Base-by-base conservation (phyloP, 2,797 vertebrate species). In the Eulemur coronatus region DNA sequence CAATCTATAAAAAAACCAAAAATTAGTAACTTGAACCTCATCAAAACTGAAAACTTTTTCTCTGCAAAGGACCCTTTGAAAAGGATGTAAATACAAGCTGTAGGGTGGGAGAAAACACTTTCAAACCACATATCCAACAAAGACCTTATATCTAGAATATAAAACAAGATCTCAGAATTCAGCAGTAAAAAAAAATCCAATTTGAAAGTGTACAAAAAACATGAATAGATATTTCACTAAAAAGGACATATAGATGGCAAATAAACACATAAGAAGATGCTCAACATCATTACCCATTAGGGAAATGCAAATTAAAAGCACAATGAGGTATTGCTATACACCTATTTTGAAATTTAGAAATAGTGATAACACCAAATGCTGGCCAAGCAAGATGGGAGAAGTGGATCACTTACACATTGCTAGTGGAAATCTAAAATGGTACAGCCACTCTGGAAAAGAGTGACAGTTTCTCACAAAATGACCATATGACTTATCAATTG, bases 241-340 rank as follows among this genome's bases (percentile, higher is more conserved):
- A 81, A 46, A 75, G 59, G 43, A 76, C 33, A 50, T 14, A 70
- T 13, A 38, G 67, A 76, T 94, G 76, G 5, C 57, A 81, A 41
- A 26, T 90, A 85, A 86, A 18, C 46, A 17, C 46, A 46, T 15
- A 35, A 63, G 70, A 89, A 79, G 63, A 50, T 57, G 17, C 33
- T 89, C 17, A 41, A 46, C 5, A 48, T 84, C 72, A 41, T 84
- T 55, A 84, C 15, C 48, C 26, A 57, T 26, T 28, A 79, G 72
- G 3, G 41, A 85, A 73, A 84, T 73, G 75, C 48, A 90, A 80
- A 86, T 93, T 73, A 86, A 86, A 94, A 82, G 24, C 41, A n/a
- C 33, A 55, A 3, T 76, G 50, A 91, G 61, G 46, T 55, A 41
- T 52, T 52, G 26, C 43, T 70, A 52, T 5, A 28, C 73, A 82